Percentiles rank a stretch among this genome's conserved stretches.
These are phyloP conservation scores for Euwallacea similis DNA, from an alignment of 1,140 invertebrate genomes.

Conservation along the genomic window DNA sequence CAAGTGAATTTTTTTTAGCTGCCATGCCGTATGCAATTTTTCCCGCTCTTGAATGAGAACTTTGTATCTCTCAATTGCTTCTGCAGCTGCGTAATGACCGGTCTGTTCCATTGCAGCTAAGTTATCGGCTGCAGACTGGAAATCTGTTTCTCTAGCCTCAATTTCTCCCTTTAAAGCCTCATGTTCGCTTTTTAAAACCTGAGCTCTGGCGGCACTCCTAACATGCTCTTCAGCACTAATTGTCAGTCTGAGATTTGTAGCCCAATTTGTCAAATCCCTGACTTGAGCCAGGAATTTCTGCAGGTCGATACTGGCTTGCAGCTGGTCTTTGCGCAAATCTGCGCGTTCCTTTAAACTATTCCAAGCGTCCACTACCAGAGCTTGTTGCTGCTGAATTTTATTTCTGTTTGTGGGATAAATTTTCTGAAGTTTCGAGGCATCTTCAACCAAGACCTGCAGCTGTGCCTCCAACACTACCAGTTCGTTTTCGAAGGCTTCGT, in stretches of 20 bases:
- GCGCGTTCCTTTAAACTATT: conserved; percentile 80
- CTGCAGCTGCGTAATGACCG: conserved; percentile 75
- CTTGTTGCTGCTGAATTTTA: conserved; percentile 72
- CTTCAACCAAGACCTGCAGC: conserved; percentile 87
- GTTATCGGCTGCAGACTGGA: conserved; percentile 74
- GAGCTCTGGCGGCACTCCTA: conserved; percentile 82
- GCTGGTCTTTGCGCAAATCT: conserved; percentile 73
- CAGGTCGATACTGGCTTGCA: conserved; percentile 86
- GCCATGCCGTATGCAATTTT: conserved; percentile 82
- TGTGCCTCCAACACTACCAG: conserved; percentile 91
- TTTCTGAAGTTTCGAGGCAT: conserved; percentile 82
- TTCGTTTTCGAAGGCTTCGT: conserved; percentile 95
- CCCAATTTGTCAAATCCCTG: conserved; percentile 88
- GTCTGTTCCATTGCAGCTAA: conserved; percentile 84
- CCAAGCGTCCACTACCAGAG: conserved; percentile 86
- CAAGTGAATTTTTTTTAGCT: conserved; percentile 84
- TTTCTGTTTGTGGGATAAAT: conserved; percentile 91
- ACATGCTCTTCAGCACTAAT: conserved; percentile 83
- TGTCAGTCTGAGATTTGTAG: conserved; percentile 73
- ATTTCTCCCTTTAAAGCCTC: conserved; percentile 92
- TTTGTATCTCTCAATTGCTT: conserved; percentile 77
- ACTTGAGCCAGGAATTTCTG: conserved; percentile 83
- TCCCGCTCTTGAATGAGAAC: conserved; percentile 78
- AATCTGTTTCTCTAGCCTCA: conserved; percentile 88
- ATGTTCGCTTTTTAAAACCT: conserved; percentile 86